phyloP scores from a whole-genome alignment of 2,113 vertebrate species.

The Halichoerus grypus region DNA sequence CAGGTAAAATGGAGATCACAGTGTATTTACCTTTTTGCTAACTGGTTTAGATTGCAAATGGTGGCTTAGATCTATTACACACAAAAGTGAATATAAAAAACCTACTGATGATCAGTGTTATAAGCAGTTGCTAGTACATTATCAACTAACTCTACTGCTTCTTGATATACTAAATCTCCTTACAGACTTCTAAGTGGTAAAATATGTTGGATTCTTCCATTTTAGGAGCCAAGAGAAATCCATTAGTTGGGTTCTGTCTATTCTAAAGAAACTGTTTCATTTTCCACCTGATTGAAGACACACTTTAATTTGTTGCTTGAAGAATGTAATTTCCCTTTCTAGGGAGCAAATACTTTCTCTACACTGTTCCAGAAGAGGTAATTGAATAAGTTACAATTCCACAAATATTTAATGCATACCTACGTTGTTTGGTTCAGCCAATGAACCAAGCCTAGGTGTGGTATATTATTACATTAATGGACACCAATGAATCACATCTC shows the following conservation, averaged over 20 bases:
- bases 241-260: not conserved
- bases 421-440: not conserved
- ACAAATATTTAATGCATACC: not conserved
- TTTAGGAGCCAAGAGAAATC: not conserved
- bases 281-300: not conserved
- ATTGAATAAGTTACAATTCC: not conserved
- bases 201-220: not conserved
- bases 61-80: not conserved
- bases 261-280: not conserved
- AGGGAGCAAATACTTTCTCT: not conserved
- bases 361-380: not conserved
- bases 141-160: not conserved
- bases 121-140: too few species aligned
- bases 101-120: not conserved
- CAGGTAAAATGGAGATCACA: not conserved
- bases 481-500: not conserved
- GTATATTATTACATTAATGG: not conserved
- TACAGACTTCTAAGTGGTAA: not conserved
- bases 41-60: not conserved
- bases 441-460: not conserved
- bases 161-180: not conserved
- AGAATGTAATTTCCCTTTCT: not conserved
- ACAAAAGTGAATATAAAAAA: not conserved
- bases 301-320: not conserved
- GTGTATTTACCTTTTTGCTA: not conserved